Evolutionary conservation across 2,888 invertebrate genomes (phyloP).

Genomic region (Nebria brevicollis): DNA sequence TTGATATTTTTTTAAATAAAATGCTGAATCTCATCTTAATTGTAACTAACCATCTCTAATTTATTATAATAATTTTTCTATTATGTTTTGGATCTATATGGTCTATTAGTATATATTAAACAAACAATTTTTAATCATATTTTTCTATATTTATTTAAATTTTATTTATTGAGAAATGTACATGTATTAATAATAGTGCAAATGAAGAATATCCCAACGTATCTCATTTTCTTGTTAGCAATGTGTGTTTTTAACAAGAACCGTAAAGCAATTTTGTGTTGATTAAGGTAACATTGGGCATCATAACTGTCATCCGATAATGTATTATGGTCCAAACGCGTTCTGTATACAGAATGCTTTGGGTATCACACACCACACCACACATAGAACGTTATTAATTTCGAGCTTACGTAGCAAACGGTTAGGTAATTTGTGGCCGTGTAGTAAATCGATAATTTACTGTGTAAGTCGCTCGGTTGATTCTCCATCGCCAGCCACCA

Average conservation of each 20-base stretch:
- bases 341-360: constrained; percentile 12
- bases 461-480: constrained; percentile 25
- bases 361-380: constrained; percentile 34
- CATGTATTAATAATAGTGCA: background rate
- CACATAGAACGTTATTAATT: constrained; percentile 46
- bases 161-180: no score
- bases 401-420: constrained; percentile 44
- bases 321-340: background rate
- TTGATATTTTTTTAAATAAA: no score
- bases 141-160: no score
- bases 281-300: constrained; percentile 1
- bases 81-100: no score
- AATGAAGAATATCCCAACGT: background rate
- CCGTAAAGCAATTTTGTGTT: background rate
- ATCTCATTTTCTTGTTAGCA: background rate
- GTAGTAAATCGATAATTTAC: constrained; percentile 45
- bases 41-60: no score
- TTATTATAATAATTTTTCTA: no score
- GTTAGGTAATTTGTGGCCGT: constrained; percentile 41
- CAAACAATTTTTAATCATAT: no score
- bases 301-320: constrained; percentile 1
- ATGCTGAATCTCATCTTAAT: no score
- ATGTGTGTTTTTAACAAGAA: background rate
- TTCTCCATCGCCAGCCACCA: background rate
- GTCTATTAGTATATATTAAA: no score